phyloP scores from a whole-genome alignment of 2,888 invertebrate species.

The Cheiracanthium punctorium region DNA sequence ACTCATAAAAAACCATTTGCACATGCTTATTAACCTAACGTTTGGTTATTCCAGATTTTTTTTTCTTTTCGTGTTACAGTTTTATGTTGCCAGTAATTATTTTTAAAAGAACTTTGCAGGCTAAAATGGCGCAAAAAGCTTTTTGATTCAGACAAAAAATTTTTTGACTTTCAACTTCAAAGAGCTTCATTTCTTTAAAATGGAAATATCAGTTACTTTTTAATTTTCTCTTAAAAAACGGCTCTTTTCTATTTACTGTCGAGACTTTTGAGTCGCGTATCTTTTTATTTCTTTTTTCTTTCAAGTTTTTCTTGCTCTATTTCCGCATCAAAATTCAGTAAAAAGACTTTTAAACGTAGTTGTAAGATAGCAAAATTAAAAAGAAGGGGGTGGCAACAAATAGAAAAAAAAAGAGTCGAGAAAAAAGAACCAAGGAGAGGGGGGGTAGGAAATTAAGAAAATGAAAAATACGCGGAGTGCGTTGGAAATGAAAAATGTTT shows the following conservation, averaged over 20 bases:
- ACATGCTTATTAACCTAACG: constrained; percentile 24
- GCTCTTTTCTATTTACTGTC: constrained; percentile 57
- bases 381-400: constrained; percentile 6
- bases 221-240: constrained; percentile 68
- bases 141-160: constrained; percentile 17
- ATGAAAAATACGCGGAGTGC: constrained; percentile 59
- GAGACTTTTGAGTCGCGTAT: constrained; percentile 42
- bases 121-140: constrained; percentile 27
- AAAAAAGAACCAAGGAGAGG: constrained; percentile 23
- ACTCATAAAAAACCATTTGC: constrained; percentile 8
- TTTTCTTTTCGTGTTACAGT: constrained; percentile 20
- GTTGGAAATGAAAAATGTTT: constrained; percentile 69
- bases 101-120: constrained; percentile 41
- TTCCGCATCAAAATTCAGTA: constrained; percentile 68
- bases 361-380: constrained; percentile 65
- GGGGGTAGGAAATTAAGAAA: constrained; percentile 55
- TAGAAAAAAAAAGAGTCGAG: constrained; percentile 14
- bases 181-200: constrained; percentile 64
- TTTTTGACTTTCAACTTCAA: constrained; percentile 47
- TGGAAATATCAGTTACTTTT: constrained; percentile 69
- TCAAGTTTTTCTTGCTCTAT: constrained; percentile 56
- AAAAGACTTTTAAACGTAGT: constrained; percentile 63
- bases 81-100: constrained; percentile 47
- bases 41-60: constrained; percentile 11
- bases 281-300: constrained; percentile 20